Evolutionary conservation across 2,797 vertebrate species (phyloP).

Genomic region (Sciurus vulgaris): DNA sequence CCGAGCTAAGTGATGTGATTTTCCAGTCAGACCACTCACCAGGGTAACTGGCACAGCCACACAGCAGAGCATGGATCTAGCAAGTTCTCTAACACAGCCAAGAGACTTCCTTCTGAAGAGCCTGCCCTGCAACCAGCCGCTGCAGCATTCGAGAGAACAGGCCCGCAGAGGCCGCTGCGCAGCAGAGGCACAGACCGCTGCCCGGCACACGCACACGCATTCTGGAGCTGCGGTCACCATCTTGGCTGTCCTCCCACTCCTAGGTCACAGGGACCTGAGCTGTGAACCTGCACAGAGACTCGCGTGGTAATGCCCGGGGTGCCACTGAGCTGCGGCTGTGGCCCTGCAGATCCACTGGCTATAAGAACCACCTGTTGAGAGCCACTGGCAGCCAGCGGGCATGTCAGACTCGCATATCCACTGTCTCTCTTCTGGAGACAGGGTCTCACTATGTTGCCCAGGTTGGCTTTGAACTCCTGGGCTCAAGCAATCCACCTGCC

Average conservation of each 20-base stretch:
- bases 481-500: no score
- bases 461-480: no score
- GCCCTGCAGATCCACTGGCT: no score
- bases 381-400: no score
- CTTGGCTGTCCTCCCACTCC: background rate
- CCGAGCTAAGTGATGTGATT: background rate
- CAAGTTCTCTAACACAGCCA: no score
- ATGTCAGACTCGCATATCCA: background rate
- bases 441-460: no score
- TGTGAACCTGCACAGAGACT: background rate
- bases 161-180: background rate
- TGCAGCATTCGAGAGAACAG: no score
- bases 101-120: no score
- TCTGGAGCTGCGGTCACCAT: rapidly evolving
- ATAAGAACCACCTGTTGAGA: rapidly evolving
- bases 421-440: background rate
- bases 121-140: no score
- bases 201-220: rapidly evolving
- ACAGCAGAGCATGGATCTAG: no score
- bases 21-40: background rate
- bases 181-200: rapidly evolving
- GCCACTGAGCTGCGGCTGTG: background rate
- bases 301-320: rapidly evolving
- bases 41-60: no score
- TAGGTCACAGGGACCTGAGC: background rate